Conservation (phyloP, 2,888 invertebrate genomes). For the Marronus borbonicus region DNA sequence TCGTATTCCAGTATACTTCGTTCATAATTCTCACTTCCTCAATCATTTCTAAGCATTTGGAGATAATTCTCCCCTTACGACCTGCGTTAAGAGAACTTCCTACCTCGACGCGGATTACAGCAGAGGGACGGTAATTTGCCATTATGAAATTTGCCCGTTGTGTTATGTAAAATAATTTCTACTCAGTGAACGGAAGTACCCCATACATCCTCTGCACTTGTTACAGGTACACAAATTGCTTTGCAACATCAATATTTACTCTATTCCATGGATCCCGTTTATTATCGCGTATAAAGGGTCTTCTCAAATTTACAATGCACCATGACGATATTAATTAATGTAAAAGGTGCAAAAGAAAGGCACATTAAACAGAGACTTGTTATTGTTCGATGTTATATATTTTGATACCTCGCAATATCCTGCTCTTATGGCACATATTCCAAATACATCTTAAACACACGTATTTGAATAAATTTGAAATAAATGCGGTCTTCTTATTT, state of each 20-base stretch:
- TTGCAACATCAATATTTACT: constrained; percentile 40
- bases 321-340: no score
- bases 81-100: constrained; percentile 1
- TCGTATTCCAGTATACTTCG: not conserved
- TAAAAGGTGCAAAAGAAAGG: no score
- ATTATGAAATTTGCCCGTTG: constrained; percentile 25
- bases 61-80: constrained; percentile 16
- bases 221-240: constrained; percentile 32
- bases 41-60: constrained; percentile 3
- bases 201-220: constrained; percentile 17
- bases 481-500: no score
- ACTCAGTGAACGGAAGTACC: constrained; percentile 9
- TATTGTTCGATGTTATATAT: no score
- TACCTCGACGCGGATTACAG: not conserved
- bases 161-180: constrained; percentile 31
- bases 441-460: no score
- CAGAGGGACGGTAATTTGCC: constrained; percentile 18
- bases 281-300: no score
- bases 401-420: no score
- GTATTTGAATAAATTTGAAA: no score
- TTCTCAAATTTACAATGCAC: no score
- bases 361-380: no score
- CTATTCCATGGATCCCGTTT: not conserved
- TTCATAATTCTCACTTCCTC: constrained; percentile 13
- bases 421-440: no score